Percentiles rank a stretch among this genome's conserved stretches.
Conservation (phyloP, 2,113 vertebrate species). For the Ibidorhyncha struthersii region DNA sequence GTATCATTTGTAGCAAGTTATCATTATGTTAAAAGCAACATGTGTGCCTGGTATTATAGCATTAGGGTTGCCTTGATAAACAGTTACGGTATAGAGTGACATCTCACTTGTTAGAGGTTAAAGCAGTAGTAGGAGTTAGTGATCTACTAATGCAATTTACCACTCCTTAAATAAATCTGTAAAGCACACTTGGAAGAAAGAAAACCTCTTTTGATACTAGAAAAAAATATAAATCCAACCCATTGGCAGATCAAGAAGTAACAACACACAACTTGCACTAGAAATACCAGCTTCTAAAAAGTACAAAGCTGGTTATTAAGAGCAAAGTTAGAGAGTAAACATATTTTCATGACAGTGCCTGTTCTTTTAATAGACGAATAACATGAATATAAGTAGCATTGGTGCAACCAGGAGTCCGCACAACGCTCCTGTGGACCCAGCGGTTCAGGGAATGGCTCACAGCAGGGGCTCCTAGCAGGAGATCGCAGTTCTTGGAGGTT, state of each 20-base stretch:
- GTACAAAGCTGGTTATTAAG: not conserved
- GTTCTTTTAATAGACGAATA: not conserved
- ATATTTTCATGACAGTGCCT: not conserved
- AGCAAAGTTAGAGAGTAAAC: not conserved
- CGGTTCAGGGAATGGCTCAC: not conserved
- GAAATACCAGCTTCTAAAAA: not conserved
- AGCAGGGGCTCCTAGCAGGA: not conserved
- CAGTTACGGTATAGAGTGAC: not conserved
- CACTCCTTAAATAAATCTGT: not conserved
- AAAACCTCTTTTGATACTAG: not conserved
- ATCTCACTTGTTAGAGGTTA: not conserved
- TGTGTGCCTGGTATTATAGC: not conserved
- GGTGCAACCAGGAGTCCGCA: not conserved
- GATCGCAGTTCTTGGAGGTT: not conserved
- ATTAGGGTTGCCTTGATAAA: not conserved
- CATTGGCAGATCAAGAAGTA: not conserved
- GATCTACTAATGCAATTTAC: not conserved
- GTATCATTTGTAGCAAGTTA: not conserved
- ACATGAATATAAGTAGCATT: too few relatives aligned
- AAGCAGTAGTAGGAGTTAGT: not conserved
- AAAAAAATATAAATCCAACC: not conserved
- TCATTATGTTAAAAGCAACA: slow-evolving; percentile 2
- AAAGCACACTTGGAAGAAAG: not conserved
- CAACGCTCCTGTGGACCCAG: not conserved
- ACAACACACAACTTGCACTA: not conserved